Evolutionary conservation across 2,113 vertebrate genomes (phyloP).

Genomic region (Gymnobelideus leadbeateri): DNA sequence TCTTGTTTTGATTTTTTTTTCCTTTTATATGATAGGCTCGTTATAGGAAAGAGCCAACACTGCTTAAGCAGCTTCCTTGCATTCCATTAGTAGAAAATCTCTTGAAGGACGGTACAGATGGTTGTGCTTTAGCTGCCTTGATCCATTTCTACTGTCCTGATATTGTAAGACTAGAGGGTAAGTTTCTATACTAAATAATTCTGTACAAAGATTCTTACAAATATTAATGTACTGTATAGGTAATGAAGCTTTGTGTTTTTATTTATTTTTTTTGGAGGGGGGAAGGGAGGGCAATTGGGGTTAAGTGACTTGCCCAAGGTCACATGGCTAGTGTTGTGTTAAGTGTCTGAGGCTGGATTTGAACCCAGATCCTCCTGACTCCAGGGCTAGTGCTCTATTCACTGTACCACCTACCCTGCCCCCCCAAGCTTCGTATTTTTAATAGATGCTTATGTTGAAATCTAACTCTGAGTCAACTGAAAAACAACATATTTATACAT

Average conservation of each 20-base stretch:
- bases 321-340: no score
- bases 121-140: slow-evolving; percentile 92
- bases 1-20: slow-evolving; percentile 35
- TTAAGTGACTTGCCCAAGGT: no score
- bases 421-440: neutral
- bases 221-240: slow-evolving; percentile 19
- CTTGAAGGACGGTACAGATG: slow-evolving; percentile 95
- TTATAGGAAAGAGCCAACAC: slow-evolving; percentile 94
- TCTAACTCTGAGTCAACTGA: neutral
- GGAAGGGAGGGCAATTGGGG: no score
- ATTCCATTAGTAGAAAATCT: slow-evolving; percentile 96
- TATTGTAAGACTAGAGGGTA: slow-evolving; percentile 91
- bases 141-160: slow-evolving; percentile 98
- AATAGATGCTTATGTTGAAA: neutral
- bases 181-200: neutral
- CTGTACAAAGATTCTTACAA: rapidly evolving
- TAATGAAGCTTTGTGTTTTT: neutral
- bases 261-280: no score
- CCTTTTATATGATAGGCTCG: slow-evolving; percentile 88
- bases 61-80: slow-evolving; percentile 91
- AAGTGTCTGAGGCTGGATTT: no score
- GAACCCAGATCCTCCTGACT: no score
- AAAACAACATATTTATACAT: neutral
- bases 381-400: no score
- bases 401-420: no score